Base-by-base conservation (phyloP, 23 tunicate genomes). In the Trididemnum clinides region DNA sequence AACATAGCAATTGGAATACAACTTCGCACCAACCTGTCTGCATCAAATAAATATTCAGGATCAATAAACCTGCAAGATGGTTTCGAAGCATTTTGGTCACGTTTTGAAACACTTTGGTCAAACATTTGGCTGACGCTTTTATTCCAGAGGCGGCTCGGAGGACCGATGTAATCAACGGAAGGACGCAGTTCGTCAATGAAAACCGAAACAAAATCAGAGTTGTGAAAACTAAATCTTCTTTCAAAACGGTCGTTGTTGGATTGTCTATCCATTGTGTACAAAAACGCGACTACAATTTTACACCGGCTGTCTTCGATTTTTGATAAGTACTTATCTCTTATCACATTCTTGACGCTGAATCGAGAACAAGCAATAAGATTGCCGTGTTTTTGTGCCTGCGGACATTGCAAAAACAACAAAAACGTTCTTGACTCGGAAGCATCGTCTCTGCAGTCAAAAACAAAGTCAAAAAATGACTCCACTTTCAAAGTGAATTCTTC, bases 291-390 rank as follows among this genome's bases (percentile, higher is more conserved):
- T 44, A 85, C 6, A 54, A 57, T 58, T 30, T 33, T n/a, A 38
- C 23, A 0, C 4, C 2, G 20, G 1, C 6, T 35, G 0, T 19
- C 39, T 12, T 66, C 32, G 7, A 39, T 71, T 23, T 33, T 21
- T 12, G 33, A 39, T 38, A 12, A n/a, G 39, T 27, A 18, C 64
- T 73, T 25, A 6, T 64, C 44, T 51, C 70, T 80, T 12, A 88
- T 50, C 22, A 57, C 28, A 39, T 91, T 91, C 29, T 64, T 81
- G 10, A 91, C 64, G 28, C 84, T 58, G 39, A 78, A 86, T 59
- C 85, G 89, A 28, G 96, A 87, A 86, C 96, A 91, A 54, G 96
- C 83, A 35, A 86, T 91, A 1, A 91, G 76, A 36, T 86, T 88
- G 2, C 82, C 57, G 39, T 87, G 84, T 33, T 64, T 49, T 20